Percentiles rank a stretch among this genome's conserved stretches.
These are phyloP conservation scores for Tinamus major DNA, from an alignment of 2,797 vertebrate species.

Conservation along the genomic window DNA sequence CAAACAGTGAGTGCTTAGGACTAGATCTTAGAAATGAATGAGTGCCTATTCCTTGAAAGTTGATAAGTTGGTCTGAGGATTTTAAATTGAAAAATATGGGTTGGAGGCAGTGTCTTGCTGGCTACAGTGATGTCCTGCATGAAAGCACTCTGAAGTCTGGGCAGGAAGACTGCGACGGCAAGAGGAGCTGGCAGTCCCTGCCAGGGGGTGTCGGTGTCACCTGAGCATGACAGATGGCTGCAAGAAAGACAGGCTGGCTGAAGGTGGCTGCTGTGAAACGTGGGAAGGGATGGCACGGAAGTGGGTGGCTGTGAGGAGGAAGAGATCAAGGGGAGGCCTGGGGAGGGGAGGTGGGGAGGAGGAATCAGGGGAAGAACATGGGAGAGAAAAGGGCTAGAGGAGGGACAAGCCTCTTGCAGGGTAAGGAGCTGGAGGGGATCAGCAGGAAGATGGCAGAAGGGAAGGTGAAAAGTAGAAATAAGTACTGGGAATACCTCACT, in stretches of 20 bases:
- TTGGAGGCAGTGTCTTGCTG: not conserved
- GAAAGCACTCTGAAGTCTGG: not conserved
- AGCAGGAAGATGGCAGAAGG: not conserved
- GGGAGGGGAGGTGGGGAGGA: not conserved
- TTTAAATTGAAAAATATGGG: not conserved
- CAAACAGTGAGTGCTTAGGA: not conserved
- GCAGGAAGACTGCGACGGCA: not conserved
- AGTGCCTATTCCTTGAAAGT: not conserved
- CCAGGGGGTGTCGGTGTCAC: slow-evolving; percentile 4
- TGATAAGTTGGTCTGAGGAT: not conserved
- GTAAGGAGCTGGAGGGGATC: not conserved
- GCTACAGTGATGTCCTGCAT: not conserved
- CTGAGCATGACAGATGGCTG: not conserved
- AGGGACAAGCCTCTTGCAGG: not conserved
- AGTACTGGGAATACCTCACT: not conserved
- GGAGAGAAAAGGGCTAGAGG: not conserved
- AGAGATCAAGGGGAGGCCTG: not conserved
- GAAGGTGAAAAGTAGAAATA: not conserved
- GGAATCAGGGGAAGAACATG: not conserved
- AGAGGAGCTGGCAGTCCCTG: not conserved
- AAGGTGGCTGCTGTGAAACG: not conserved
- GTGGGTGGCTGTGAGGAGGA: not conserved
- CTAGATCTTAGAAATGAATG: not conserved
- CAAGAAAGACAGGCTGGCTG: not conserved
- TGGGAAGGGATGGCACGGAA: not conserved